Conservation (phyloP, 2,888 invertebrate species). For the Drosophila multiciliata region DNA sequence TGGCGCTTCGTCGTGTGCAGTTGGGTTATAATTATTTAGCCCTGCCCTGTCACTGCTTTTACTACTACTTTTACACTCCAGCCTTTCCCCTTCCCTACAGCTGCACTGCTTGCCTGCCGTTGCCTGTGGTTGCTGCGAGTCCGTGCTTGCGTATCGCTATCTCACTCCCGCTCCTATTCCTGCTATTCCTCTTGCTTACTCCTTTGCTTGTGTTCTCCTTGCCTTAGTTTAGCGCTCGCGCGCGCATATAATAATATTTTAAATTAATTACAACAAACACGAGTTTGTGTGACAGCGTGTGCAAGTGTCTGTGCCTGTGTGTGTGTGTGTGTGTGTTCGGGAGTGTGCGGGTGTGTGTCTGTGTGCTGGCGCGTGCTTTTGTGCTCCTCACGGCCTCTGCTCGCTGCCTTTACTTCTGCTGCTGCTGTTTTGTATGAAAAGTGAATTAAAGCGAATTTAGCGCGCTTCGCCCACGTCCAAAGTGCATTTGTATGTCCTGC, state of each 20-base stretch:
- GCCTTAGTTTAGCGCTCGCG: conserved; percentile 76
- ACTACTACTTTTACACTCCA: not conserved
- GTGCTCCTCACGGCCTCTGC: conserved; percentile 40
- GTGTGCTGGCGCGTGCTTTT: conserved; percentile 67
- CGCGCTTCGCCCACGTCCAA: conserved; percentile 76
- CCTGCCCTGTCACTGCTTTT: conserved; percentile 58
- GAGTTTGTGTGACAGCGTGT: conserved; percentile 30
- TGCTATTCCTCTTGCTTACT: conserved; percentile 29
- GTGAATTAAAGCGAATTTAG: conserved; percentile 82
- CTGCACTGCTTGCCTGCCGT: not conserved
- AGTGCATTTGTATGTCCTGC: conserved; percentile 77
- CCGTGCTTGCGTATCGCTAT: conserved; percentile 4
- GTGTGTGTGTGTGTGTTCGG: conserved; percentile 9
- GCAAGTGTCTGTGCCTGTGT: conserved; percentile 10
- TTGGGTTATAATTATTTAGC: conserved; percentile 79
- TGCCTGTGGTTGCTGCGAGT: conserved; percentile 41
- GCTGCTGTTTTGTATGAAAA: conserved; percentile 75
- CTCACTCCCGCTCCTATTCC: not conserved
- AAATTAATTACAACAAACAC: conserved; percentile 83
- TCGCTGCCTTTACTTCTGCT: conserved; percentile 4
- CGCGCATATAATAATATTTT: conserved; percentile 82
- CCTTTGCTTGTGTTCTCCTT: conserved; percentile 50
- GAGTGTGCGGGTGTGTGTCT: conserved; percentile 13
- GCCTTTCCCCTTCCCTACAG: no score
- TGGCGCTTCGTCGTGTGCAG: conserved; percentile 57